Percentiles rank a stretch among this genome's conserved stretches.
phyloP scores from a whole-genome alignment of 2,113 vertebrate genomes.

The Bufo bufo region DNA sequence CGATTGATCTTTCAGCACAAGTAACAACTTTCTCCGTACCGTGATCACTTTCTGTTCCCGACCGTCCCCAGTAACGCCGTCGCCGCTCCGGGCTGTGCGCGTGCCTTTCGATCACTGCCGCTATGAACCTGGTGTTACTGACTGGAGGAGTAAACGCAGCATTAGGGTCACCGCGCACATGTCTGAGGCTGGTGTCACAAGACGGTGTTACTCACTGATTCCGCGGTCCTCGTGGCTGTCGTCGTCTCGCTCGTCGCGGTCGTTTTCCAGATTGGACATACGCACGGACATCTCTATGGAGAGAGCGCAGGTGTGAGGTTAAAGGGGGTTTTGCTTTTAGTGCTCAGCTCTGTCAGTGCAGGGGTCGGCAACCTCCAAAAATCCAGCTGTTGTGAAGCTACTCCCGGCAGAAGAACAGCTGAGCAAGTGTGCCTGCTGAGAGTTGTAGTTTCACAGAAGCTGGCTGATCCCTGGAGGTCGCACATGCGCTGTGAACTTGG shows the following conservation, averaged over 20 bases:
- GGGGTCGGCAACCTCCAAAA: no score
- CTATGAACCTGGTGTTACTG: constrained; percentile 96
- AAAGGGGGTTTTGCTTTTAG: not conserved
- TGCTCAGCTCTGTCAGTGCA: no score
- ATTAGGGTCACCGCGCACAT: not conserved
- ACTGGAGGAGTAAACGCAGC: constrained; percentile 70
- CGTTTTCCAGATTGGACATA: constrained; percentile 98
- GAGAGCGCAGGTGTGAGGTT: not conserved
- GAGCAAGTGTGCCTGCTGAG: no score
- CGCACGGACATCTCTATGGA: constrained; percentile 95
- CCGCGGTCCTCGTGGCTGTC: constrained; percentile 96
- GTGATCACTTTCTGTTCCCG: constrained; percentile 95
- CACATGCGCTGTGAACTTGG: no score
- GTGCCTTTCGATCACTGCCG: constrained; percentile 93
- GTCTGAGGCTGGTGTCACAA: not conserved
- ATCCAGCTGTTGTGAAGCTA: no score
- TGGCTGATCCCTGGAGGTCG: no score
- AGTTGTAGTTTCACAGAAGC: no score
- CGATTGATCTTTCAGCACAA: not conserved
- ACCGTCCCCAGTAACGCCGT: constrained; percentile 95
- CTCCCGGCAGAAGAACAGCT: no score
- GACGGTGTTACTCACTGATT: constrained; percentile 84
- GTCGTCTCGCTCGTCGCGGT: constrained; percentile 93
- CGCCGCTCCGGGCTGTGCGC: constrained; percentile 94
- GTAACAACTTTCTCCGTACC: constrained; percentile 74